Conservation (phyloP, 23 tunicate species). For the Ciona savignyi region DNA sequence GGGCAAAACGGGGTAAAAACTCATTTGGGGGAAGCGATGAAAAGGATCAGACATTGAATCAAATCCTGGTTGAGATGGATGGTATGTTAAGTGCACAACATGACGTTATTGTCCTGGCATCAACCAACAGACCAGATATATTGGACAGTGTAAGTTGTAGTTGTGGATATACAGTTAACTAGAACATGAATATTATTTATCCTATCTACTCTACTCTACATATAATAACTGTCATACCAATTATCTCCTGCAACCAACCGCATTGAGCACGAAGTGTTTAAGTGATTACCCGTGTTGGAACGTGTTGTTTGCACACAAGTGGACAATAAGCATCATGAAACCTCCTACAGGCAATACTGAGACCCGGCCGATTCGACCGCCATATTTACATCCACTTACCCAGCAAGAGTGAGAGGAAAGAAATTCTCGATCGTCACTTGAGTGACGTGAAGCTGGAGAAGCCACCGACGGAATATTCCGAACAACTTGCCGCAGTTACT, state of each 20-base stretch:
- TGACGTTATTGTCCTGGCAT: slow-evolving; percentile 84
- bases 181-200: too few relatives aligned
- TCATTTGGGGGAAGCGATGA: slow-evolving; percentile 12
- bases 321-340: background rate
- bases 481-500: slow-evolving; percentile 55
- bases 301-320: too few relatives aligned
- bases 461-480: slow-evolving; percentile 20
- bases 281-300: too few relatives aligned
- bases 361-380: slow-evolving; percentile 97
- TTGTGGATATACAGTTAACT: too few relatives aligned
- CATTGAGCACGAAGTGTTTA: too few relatives aligned
- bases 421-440: slow-evolving; percentile 69
- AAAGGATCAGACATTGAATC: slow-evolving; percentile 94
- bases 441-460: slow-evolving; percentile 42
- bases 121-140: slow-evolving; percentile 89
- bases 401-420: slow-evolving; percentile 54
- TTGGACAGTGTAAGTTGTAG: slow-evolving; percentile 83
- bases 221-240: too few relatives aligned
- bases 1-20: slow-evolving; percentile 22
- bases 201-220: too few relatives aligned
- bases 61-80: slow-evolving; percentile 97
- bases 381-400: slow-evolving; percentile 75
- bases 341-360: slow-evolving; percentile 40
- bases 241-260: too few relatives aligned
- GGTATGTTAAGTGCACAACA: slow-evolving; percentile 82